Conservation (phyloP, 2,888 invertebrate genomes). For the Euproctis similis region DNA sequence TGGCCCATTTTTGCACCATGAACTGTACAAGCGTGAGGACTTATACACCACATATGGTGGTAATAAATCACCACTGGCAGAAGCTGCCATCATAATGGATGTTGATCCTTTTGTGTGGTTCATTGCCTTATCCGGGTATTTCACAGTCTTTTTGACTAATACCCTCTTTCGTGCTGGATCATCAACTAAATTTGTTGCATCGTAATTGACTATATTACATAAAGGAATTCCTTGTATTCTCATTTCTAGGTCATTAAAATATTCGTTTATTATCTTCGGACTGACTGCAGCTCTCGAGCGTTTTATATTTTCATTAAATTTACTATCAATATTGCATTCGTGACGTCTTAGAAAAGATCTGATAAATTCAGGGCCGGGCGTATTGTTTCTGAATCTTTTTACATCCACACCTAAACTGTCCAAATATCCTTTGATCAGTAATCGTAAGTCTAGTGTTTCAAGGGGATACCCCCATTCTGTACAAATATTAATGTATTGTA, state of each 20-base stretch:
- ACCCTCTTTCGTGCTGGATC: conserved; percentile 16
- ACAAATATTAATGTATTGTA: conserved; percentile 3
- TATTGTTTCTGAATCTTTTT: conserved; percentile 1
- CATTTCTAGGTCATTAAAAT: conserved; percentile 11
- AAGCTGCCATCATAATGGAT: conserved; percentile 38
- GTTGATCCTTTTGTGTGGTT: conserved; percentile 32
- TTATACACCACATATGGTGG: conserved; percentile 48
- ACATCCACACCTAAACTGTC: neutral
- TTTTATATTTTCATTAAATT: conserved; percentile 18
- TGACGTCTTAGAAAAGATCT: neutral
- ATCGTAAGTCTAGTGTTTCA: conserved; percentile 1
- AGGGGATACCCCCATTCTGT: conserved; percentile 3
- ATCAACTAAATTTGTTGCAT: conserved; percentile 19
- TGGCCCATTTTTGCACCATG: conserved; percentile 43
- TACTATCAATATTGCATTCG: neutral
- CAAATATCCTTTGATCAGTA: conserved; percentile 1
- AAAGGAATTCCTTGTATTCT: conserved; percentile 10
- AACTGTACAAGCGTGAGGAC: conserved; percentile 34
- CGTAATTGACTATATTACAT: conserved; percentile 13
- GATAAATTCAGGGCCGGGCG: neutral
- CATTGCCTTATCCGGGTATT: conserved; percentile 30
- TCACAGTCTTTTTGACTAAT: conserved; percentile 24
- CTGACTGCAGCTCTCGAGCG: conserved; percentile 12
- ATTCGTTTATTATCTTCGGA: conserved; percentile 12
- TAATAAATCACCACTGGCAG: conserved; percentile 20